Evolutionary conservation across 2,113 vertebrate genomes (phyloP), one percentile per base, ranked within the genome.

Genomic region (Rissa tridactyla): DNA sequence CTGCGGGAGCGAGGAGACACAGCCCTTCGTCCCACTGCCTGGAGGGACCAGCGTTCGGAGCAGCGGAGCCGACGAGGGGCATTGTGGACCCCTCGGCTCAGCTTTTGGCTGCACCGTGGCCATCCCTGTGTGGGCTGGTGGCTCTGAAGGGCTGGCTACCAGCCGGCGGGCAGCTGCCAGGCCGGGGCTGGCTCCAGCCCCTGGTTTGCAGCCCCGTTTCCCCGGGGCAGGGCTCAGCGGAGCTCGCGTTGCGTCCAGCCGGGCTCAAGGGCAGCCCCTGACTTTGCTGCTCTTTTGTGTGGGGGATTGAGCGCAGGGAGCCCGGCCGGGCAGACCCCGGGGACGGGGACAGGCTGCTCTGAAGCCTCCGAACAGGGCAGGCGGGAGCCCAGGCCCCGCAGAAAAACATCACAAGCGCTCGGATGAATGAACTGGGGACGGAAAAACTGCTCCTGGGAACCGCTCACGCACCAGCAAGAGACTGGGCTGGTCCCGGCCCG

Each of bases 371-470:
- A 13, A 34, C 3, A 0, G 13, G 62, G 34, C 55, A 20, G n/a
- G 72, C 51, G 2, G 38, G 26, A 34, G 5, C 23, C 13, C 29
- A 11, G n/a, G n/a, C 40, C 81, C 73, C 15, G 36, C 61, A 25
- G 69, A 13, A 44, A 38, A 42, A 6, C 1, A 5, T 62, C 27
- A 30, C 0, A 2, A 1, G 3, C n/a, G 10, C 52, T 23, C 11
- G 1, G 46, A 8, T 2, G 44, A 54, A 30, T 3, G 0, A 13
- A 13, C 3, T 0, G 1, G 44, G 60, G 29, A 10, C 36, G 72
- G 77, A 26, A 49, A 62, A 86, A 25, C 15, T 2, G 44, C 64
- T 78, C 36, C 72, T 18, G 62, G 87, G 71, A 82, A 10, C 7
- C 15, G 49, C 55, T 23, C 79, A 0, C 2, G 40, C 80, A 17